phyloP scores from a whole-genome alignment of 2,797 vertebrate species.

The Echeneis naucrates region DNA sequence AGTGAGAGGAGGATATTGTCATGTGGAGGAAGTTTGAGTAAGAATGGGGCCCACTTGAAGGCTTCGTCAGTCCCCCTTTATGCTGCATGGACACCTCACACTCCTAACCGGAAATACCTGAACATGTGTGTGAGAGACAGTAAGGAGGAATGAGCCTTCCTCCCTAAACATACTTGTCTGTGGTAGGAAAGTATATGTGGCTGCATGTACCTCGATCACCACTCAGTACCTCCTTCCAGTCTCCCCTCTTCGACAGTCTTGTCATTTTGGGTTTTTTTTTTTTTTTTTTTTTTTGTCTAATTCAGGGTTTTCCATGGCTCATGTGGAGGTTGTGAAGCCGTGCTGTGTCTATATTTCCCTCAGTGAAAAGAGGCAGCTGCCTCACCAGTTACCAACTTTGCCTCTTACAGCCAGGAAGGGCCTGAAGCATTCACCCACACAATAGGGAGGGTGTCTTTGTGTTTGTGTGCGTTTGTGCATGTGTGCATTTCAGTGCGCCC shows the following conservation, averaged over 20 bases:
- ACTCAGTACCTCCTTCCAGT: constrained; percentile 42
- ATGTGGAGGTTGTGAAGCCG: constrained; percentile 31
- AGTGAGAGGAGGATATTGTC: constrained; percentile 19
- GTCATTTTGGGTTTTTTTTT: constrained; percentile 36
- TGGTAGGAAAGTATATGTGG: constrained; percentile 52
- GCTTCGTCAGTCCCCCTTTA: constrained; percentile 60
- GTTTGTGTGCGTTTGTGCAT: constrained; percentile 1
- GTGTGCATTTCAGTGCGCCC: too few relatives aligned
- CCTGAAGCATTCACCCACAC: constrained; percentile 37
- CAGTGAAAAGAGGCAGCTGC: constrained; percentile 7
- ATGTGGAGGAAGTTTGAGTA: constrained; percentile 20
- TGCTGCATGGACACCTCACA: constrained; percentile 62
- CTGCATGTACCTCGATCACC: constrained; percentile 37
- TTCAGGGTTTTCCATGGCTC: constrained; percentile 47
- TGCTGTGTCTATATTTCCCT: constrained; percentile 35
- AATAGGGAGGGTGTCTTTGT: constrained; percentile 24
- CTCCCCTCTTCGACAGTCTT: constrained; percentile 14
- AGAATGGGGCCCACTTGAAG: constrained; percentile 65
- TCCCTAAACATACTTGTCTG: constrained; percentile 32
- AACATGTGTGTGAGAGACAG: constrained; percentile 28
- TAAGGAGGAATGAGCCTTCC: constrained; percentile 21
- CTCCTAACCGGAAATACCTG: constrained; percentile 76
- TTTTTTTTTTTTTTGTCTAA: constrained; percentile 41
- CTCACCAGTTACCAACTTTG: constrained; percentile 23
- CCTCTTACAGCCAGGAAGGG: constrained; percentile 16